A percentile compares a stretch with the other conserved stretches of the same genome.
Conservation (phyloP, 2,888 invertebrate genomes). For the Eledone cirrhosa region DNA sequence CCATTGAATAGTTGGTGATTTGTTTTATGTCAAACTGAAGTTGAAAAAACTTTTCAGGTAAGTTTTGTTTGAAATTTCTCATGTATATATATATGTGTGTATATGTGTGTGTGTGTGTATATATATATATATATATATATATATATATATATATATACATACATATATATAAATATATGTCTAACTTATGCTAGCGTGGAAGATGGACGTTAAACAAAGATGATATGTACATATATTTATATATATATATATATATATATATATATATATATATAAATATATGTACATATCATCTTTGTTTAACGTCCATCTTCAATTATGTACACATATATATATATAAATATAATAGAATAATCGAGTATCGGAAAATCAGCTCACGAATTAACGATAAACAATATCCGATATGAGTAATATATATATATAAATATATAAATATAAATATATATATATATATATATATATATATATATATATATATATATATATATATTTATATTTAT, state of each 20-base stretch:
- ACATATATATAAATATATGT: not conserved
- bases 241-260: not conserved
- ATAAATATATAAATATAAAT: not conserved
- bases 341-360: no score
- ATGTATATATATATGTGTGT: slow-evolving; percentile 8
- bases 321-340: no score
- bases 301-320: no score
- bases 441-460: not conserved
- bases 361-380: no score
- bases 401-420: no score
- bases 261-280: not conserved
- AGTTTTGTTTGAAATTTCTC: no score
- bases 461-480: not conserved
- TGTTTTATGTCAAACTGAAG: no score
- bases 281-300: no score
- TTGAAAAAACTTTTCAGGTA: no score
- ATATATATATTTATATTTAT: not conserved
- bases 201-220: no score
- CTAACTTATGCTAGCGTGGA: not conserved
- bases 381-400: no score
- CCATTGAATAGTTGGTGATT: no score
- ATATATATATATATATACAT: not conserved
- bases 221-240: not conserved
- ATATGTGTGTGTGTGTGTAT: not conserved
- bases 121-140: not conserved